phyloP scores from a whole-genome alignment of 1,140 invertebrate genomes.

The Drusus annulatus region DNA sequence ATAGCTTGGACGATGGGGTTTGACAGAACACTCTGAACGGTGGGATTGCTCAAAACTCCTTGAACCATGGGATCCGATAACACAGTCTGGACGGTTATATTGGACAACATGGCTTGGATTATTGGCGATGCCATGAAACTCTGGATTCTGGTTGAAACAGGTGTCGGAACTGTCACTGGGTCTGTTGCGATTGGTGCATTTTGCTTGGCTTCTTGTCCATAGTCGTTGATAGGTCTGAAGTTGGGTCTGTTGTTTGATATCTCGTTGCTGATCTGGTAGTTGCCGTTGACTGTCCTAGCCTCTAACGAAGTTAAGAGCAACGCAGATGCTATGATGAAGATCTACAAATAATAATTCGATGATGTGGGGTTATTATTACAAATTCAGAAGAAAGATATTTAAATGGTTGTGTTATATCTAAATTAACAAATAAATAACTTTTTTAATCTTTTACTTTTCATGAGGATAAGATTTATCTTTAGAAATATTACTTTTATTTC shows the following conservation, averaged over 20 bases:
- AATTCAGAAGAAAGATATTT: too few species aligned
- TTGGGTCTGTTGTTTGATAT: too few species aligned
- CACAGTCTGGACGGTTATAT: slow-evolving; percentile 53
- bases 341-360: neutral
- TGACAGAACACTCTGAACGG: slow-evolving; percentile 46
- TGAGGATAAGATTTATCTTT: too few species aligned
- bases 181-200: too few species aligned
- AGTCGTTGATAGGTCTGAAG: too few species aligned
- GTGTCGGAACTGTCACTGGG: too few species aligned
- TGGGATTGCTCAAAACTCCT: slow-evolving; percentile 46
- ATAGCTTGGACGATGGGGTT: slow-evolving; percentile 52
- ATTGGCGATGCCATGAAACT: slow-evolving; percentile 45
- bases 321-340: neutral
- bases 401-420: too few species aligned
- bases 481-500: too few species aligned
- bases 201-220: too few species aligned
- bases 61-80: slow-evolving; percentile 46
- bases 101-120: slow-evolving; percentile 51
- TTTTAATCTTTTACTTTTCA: too few species aligned
- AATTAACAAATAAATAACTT: too few species aligned
- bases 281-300: neutral
- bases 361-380: too few species aligned
- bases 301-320: neutral
- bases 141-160: neutral
- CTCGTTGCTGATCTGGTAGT: neutral